Base-by-base conservation (phyloP, 2,797 vertebrate genomes). In the Gephyroberyx darwinii region DNA sequence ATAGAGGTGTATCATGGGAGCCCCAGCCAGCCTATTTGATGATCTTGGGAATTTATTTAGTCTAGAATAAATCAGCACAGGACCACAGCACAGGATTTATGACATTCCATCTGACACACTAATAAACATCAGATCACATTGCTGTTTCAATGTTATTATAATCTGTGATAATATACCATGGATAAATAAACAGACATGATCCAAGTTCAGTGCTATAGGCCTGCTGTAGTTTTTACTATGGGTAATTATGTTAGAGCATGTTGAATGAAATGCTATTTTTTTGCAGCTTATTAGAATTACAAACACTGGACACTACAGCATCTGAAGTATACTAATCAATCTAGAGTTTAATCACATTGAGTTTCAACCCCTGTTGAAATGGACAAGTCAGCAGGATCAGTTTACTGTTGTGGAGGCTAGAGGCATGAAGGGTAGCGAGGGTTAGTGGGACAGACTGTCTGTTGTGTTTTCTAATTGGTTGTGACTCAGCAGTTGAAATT, bases 381-480 rank as follows among this genome's bases (percentile, higher is more conserved):
- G 50, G 65, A 69, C 59, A 73, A 74, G 54, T 77, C 62, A 56
- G 47, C 45, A 50, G 61, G 53, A 86, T 83, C 51, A 41, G 62
- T 66, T 83, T 65, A 22, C 67, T 75, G 69, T 76, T 78, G 68
- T 65, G 56, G 58, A 79, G 52, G 51, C 59, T 75, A 78, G 78
- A 80, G 69, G 72, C 82, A 81, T 72, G 67, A 72, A 65, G 70
- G 53, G 60, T 3, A 31, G 45, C 10, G 19, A 70, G 71, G 53
- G 55, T 76, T 51, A 68, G 1, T 52, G 80, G 65, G 63, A 92
- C 90, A 92, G 85, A 87, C 78, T 16, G 33, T 12, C 77, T 79
- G 69, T 84, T 93, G 90, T 90, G 75, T 73, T 83, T 85, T 76
- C 52, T 85, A 91, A 90, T 80, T 87, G 74, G 84, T 81, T 81